A percentile compares a stretch with the other conserved stretches of the same genome.
phyloP scores from a whole-genome alignment of 2,797 vertebrate species.

The Mormyrus proboscirostris region DNA sequence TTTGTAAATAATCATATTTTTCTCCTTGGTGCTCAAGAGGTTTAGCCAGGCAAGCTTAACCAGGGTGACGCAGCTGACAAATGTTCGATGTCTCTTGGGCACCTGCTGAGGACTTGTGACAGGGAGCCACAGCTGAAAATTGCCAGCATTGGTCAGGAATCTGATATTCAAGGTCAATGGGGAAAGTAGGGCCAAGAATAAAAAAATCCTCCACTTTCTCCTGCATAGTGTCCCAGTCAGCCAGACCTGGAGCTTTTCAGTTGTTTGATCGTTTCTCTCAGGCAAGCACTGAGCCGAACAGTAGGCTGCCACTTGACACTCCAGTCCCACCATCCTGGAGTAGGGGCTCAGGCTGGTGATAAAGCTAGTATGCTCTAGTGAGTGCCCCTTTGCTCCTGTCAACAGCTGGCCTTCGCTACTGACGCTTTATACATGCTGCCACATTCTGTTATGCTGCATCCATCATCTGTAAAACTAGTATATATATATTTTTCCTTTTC shows the following conservation, averaged over 20 bases:
- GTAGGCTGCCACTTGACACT: background rate
- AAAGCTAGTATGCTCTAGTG: background rate
- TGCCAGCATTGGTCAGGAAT: background rate
- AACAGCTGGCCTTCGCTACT: background rate
- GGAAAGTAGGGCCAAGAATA: background rate
- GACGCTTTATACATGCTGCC: background rate
- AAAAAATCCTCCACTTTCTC: background rate
- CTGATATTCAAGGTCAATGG: background rate
- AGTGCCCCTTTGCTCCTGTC: slow-evolving; percentile 1
- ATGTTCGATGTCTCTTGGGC: background rate
- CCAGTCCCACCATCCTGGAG: background rate
- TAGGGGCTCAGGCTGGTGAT: background rate
- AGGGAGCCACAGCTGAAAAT: background rate
- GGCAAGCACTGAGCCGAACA: background rate
- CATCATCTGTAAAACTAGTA: background rate
- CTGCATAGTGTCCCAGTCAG: background rate
- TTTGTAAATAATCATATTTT: background rate
- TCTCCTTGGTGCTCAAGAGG: background rate
- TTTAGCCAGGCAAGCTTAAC: background rate
- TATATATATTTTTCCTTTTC: background rate
- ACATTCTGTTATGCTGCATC: background rate
- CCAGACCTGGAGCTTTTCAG: background rate
- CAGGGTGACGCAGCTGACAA: background rate
- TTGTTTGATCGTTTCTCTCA: background rate
- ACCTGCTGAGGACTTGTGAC: background rate